A percentile compares a stretch with the other conserved stretches of the same genome.
These are phyloP conservation scores for Xanthorhoe spadicearia DNA, from an alignment of 2,888 invertebrate species.

Conservation along the genomic window DNA sequence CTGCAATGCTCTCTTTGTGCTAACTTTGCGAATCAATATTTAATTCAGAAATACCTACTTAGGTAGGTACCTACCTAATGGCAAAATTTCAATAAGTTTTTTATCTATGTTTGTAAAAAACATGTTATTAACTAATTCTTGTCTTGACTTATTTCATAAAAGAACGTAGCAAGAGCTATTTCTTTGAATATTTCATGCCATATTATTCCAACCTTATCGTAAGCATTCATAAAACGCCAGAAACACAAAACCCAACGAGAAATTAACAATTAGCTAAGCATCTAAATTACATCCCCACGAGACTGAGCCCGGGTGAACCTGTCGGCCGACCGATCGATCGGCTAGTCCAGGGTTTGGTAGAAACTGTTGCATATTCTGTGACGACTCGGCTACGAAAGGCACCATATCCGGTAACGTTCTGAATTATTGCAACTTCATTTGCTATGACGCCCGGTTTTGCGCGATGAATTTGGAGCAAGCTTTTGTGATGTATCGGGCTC, in stretches of 20 bases:
- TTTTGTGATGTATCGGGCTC: slow-evolving; percentile 41
- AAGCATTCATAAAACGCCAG: not conserved
- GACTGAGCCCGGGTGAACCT: slow-evolving; percentile 25
- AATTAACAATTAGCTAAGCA: slow-evolving; percentile 52
- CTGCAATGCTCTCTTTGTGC: no score
- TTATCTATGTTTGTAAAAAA: no score
- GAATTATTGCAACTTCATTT: slow-evolving; percentile 76
- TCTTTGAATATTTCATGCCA: no score
- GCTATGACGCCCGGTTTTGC: slow-evolving; percentile 61
- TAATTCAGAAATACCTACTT: no score
- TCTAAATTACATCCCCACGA: slow-evolving; percentile 44
- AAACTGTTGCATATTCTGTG: slow-evolving; percentile 6
- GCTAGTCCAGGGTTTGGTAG: slow-evolving; percentile 21
- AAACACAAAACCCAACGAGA: slow-evolving; percentile 39
- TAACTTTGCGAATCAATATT: no score
- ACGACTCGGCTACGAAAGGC: slow-evolving; percentile 51
- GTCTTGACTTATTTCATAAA: no score
- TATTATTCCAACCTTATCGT: not conserved
- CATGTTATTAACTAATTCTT: no score
- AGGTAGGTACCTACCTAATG: no score
- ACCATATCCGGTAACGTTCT: slow-evolving; percentile 64
- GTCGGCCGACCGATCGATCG: slow-evolving; percentile 32
- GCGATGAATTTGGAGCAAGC: slow-evolving; percentile 61
- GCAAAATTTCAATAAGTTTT: no score
- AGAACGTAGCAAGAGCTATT: no score